A percentile compares a stretch with the other conserved stretches of the same genome.
Conservation (phyloP, 2,888 invertebrate species). For the Phortica magna region DNA sequence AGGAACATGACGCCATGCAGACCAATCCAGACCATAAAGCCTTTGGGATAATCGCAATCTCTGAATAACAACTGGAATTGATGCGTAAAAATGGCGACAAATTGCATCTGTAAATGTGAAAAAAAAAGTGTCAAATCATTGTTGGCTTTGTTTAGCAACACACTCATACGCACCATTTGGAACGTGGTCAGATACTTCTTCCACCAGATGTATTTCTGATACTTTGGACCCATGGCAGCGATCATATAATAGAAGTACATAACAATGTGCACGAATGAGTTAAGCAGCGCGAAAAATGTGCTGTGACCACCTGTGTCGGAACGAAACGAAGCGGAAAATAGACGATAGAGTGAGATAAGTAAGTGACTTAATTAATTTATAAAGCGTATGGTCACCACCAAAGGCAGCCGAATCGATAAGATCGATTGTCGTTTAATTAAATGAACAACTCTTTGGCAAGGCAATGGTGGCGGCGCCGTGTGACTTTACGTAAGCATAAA, state of each 20-base stretch:
- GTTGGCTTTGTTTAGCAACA: neutral
- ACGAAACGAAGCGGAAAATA: slow-evolving; percentile 35
- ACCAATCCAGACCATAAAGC: slow-evolving; percentile 96
- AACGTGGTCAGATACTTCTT: slow-evolving; percentile 96
- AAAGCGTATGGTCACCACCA: neutral
- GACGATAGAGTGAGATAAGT: neutral
- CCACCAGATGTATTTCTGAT: slow-evolving; percentile 98
- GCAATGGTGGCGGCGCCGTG: neutral
- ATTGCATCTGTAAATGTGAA: slow-evolving; percentile 86
- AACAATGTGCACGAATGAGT: slow-evolving; percentile 96
- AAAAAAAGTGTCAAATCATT: neutral
- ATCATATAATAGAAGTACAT: slow-evolving; percentile 99
- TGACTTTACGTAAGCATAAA: neutral
- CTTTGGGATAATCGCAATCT: slow-evolving; percentile 94
- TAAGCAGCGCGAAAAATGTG: slow-evolving; percentile 96
- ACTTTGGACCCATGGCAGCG: slow-evolving; percentile 94
- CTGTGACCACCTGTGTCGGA: slow-evolving; percentile 91
- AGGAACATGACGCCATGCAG: slow-evolving; percentile 96
- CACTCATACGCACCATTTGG: slow-evolving; percentile 87
- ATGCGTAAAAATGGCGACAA: slow-evolving; percentile 93
- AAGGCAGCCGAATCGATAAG: neutral
- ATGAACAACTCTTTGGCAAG: no score
- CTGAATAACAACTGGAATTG: slow-evolving; percentile 94
- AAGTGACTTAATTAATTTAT: no score
- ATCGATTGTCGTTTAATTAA: no score